Conservation (phyloP, 2,888 invertebrate species). For the Cactoblastis cactorum region DNA sequence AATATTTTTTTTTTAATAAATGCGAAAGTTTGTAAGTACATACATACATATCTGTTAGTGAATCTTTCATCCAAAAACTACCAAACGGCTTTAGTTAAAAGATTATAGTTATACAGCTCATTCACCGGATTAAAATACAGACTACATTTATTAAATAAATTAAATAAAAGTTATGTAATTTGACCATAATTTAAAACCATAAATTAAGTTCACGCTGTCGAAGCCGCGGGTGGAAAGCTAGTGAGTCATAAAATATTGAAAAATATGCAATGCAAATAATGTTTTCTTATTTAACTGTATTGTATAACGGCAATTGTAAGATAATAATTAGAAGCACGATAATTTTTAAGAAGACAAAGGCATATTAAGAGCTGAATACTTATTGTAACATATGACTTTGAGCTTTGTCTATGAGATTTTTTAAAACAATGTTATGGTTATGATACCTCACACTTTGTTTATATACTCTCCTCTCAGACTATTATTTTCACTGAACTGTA, state of each 20-base stretch:
- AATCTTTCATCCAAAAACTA: no score
- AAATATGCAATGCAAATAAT: neutral
- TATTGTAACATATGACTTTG: neutral
- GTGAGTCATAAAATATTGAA: neutral
- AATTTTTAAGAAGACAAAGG: conserved; percentile 4
- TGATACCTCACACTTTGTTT: neutral
- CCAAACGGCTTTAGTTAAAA: no score
- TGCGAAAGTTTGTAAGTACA: no score
- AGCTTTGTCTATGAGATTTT: conserved; percentile 1
- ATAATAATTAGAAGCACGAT: conserved; percentile 4
- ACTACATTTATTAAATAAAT: no score
- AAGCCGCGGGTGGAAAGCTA: neutral
- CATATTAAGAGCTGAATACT: conserved; percentile 6
- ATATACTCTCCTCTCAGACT: no score
- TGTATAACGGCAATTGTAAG: conserved; percentile 5
- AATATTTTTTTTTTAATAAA: no score
- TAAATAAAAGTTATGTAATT: no score
- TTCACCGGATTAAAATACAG: no score
- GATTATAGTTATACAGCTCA: no score
- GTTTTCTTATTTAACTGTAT: neutral
- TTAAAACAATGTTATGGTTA: neutral
- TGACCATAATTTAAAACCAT: no score
- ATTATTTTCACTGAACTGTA: no score
- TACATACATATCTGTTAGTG: no score
- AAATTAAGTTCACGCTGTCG: neutral